phyloP scores from a whole-genome alignment of 2,113 vertebrate species.

The Prunella himalayana region DNA sequence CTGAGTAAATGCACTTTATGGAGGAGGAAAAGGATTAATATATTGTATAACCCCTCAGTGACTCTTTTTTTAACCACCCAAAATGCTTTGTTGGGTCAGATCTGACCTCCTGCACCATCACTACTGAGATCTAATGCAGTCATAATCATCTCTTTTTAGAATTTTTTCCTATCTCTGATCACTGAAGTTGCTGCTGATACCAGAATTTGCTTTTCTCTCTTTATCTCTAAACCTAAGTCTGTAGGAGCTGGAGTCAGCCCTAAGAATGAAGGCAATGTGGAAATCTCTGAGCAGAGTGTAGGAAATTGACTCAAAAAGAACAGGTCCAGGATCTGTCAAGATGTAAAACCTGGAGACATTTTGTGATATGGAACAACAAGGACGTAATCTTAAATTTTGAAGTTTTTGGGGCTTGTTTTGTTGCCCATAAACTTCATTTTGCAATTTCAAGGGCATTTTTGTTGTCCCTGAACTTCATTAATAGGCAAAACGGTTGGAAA shows the following conservation, averaged over 20 bases:
- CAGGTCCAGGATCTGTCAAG: not conserved
- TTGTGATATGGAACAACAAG: not conserved
- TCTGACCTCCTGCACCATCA: not conserved
- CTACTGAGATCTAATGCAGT: not conserved
- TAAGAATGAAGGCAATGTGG: not conserved
- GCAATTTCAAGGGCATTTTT: not conserved
- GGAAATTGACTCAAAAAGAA: not conserved
- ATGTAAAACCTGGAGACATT: not conserved
- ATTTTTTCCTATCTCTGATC: not conserved
- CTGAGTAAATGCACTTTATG: constrained; percentile 13
- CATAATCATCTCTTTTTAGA: not conserved
- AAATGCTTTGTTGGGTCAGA: not conserved
- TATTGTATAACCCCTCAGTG: not conserved
- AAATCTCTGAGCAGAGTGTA: not conserved
- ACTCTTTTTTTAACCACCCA: not conserved
- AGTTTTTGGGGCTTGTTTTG: not conserved
- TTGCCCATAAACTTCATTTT: not conserved
- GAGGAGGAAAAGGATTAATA: not conserved
- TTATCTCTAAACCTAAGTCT: not conserved
- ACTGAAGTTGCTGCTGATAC: not conserved
- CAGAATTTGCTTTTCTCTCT: not conserved
- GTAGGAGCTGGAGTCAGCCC: not conserved
- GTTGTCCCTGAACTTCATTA: not conserved
- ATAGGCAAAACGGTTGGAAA: not conserved
- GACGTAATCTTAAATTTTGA: not conserved